These are phyloP conservation scores for Mesorhabditis sp. DNA, from an alignment of 2,888 invertebrate species.

Conservation along the genomic window DNA sequence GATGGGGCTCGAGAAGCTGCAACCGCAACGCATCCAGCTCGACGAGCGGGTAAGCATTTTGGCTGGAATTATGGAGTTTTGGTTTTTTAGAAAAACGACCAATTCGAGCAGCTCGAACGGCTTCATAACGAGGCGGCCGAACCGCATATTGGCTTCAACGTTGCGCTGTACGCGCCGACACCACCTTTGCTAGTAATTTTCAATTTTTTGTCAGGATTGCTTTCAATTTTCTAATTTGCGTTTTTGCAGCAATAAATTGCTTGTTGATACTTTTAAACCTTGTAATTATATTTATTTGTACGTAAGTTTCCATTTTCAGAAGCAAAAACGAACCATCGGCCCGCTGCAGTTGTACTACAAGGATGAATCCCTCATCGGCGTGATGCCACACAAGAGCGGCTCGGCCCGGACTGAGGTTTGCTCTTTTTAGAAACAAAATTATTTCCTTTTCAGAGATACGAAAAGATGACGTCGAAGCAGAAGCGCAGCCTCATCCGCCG, in stretches of 20 bases:
- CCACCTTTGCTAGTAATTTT: no score
- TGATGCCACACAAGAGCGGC: constrained; percentile 28
- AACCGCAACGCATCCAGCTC: neutral
- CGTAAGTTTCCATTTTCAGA: constrained; percentile 15
- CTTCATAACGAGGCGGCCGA: no score
- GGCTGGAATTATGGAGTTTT: neutral
- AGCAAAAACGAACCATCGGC: constrained; percentile 16
- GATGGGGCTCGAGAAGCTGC: constrained; percentile 15
- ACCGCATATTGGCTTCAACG: no score
- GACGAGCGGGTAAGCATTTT: constrained; percentile 12
- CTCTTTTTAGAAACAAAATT: constrained; percentile 21
- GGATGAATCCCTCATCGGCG: constrained; percentile 31
- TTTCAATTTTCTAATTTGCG: neutral
- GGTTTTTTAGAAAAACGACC: no score
- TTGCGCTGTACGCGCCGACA: no score
- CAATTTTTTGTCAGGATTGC: no score
- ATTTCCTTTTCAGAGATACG: neutral
- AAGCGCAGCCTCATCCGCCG: constrained; percentile 34
- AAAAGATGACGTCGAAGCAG: constrained; percentile 25
- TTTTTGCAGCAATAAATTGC: neutral
- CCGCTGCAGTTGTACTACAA: constrained; percentile 28
- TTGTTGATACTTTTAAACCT: neutral
- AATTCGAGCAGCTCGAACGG: no score
- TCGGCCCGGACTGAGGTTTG: constrained; percentile 34
- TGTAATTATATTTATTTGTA: neutral